Percentiles rank a stretch among this genome's conserved stretches.
These are phyloP conservation scores for Muntiacus reevesi DNA, from an alignment of 2,113 vertebrate species.

Conservation along the genomic window DNA sequence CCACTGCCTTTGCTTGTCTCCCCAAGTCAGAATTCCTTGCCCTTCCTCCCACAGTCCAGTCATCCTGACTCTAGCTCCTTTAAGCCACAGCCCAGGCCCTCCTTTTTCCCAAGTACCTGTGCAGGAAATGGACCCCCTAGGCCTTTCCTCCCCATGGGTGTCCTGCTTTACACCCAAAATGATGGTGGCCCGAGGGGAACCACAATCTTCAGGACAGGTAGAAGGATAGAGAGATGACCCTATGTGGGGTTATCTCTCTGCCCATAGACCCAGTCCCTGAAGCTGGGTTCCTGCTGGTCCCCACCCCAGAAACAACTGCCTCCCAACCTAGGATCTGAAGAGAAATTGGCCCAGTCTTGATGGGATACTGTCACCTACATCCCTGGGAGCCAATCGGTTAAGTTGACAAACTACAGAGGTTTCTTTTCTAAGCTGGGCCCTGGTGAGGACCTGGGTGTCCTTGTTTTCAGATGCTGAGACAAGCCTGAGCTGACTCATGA, in stretches of 20 bases:
- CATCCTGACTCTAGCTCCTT: background rate
- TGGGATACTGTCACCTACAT: background rate
- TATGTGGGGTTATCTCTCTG: background rate
- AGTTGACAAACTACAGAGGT: background rate
- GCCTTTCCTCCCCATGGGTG: background rate
- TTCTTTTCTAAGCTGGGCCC: background rate
- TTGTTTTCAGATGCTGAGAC: background rate
- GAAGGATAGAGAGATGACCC: background rate
- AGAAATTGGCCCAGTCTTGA: background rate
- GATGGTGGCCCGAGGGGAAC: background rate
- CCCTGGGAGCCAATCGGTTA: background rate
- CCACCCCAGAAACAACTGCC: background rate
- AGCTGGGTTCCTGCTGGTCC: background rate
- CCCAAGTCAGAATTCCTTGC: background rate
- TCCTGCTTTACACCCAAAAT: conserved; percentile 1
- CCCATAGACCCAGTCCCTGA: background rate
- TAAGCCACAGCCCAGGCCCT: background rate
- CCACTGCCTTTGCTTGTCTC: background rate
- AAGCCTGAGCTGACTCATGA: background rate
- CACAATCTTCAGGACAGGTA: background rate
- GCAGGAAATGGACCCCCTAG: background rate
- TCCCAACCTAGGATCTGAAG: background rate
- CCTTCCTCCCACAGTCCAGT: background rate
- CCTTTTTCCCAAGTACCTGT: background rate
- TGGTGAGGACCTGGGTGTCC: background rate